Evolutionary conservation across 1,140 invertebrate species (phyloP), one percentile per base, ranked within the genome.

Genomic region (Hermetia illucens): DNA sequence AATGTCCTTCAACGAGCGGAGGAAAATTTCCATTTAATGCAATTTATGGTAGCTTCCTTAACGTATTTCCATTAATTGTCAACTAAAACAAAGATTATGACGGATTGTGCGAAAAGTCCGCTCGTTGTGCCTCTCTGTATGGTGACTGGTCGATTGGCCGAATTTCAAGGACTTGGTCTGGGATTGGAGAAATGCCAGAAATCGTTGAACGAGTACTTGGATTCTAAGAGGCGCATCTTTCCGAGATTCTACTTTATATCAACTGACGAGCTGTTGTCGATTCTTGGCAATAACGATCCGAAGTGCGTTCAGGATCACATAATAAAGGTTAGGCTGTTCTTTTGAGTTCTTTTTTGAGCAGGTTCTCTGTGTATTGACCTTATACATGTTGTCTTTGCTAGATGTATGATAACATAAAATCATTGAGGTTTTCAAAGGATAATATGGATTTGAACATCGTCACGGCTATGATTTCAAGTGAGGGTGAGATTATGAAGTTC

Each of bases 221-320:
- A 89, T 52, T 77, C 76, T 1, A 93, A 92, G 62, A 65, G 88
- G 42, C 74, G 80, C 41, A 70, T 84, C 36, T 93, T 92, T 55
- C 84, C 88, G 21, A 60, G 90, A 47, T 93, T 94, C 62, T 91
- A 82, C 64, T 93, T 94, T 55, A 82, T 94, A 44, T 91, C 88
- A 5, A 89, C 91, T 41, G 87, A 92, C 53, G 90, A 94, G 61
- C 56, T 94, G 37, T 67, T 94, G 9, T 82, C 79, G 21, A 87
- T 93, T 47, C 67, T 93, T n/a, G 87, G 88, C 19, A 88, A 77
- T 49, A 83, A 75, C 47, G 75, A 85, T 41, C 74, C 78, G 15
- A 65, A 65, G 34, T 79, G 76, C 52, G 82, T 92, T 12, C 87
- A 93, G 62, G 82, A 89, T 51, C 83, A 93, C 51, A 85, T 92